Percentiles rank a stretch among this genome's conserved stretches.
Conservation (phyloP, 2,888 invertebrate genomes). For the Dolomedes plantarius region DNA sequence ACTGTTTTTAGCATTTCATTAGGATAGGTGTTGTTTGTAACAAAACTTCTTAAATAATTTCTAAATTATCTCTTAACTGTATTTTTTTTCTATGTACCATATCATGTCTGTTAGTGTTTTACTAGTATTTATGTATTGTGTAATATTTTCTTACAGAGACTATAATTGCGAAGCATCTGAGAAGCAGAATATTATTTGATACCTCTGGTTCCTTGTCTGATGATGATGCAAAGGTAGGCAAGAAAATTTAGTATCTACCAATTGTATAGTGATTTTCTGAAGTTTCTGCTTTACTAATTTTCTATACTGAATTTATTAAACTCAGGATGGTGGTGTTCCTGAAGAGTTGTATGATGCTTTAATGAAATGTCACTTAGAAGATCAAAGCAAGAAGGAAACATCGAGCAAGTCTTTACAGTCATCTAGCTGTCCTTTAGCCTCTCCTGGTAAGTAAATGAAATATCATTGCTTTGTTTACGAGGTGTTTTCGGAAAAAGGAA, state of each 20-base stretch:
- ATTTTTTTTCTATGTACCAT: no score
- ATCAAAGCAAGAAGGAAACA: conserved; percentile 33
- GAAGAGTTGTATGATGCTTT: conserved; percentile 69
- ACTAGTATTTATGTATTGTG: no score
- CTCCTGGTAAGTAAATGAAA: neutral
- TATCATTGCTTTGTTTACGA: no score
- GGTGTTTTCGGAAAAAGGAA: no score
- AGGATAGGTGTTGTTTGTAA: no score
- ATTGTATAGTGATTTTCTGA: no score
- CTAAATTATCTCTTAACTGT: no score
- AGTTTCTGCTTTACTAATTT: no score
- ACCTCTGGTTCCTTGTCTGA: conserved; percentile 60
- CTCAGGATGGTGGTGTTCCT: conserved; percentile 59
- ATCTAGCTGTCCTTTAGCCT: neutral
- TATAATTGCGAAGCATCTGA: conserved; percentile 62
- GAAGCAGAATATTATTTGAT: conserved; percentile 63
- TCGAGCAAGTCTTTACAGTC: neutral
- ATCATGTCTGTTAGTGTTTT: no score
- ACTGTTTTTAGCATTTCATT: no score
- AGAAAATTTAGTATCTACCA: neutral
- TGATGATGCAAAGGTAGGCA: conserved; percentile 46
- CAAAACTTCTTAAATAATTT: no score
- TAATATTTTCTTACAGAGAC: conserved; percentile 48
- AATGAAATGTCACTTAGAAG: conserved; percentile 64
- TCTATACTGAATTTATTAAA: neutral